Evolutionary conservation across 2,888 invertebrate species (phyloP).

Genomic region (Xanthorhoe designata): DNA sequence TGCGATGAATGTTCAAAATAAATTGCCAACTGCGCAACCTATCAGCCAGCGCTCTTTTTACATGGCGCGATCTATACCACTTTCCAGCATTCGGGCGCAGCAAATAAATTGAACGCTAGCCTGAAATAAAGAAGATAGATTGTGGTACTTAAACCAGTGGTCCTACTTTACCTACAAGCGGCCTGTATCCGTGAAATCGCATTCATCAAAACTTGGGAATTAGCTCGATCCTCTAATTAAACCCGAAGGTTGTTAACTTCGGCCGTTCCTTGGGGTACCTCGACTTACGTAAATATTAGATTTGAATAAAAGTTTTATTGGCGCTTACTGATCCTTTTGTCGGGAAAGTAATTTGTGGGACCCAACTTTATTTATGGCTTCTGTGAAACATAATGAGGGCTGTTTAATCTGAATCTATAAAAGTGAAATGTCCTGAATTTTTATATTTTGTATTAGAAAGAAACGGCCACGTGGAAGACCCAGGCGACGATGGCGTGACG

Average conservation of each 20-base stretch:
- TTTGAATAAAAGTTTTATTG: conserved; percentile 76
- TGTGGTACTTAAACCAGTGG: conserved; percentile 15
- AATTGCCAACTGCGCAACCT: too few relatives aligned
- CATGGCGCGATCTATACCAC: too few relatives aligned
- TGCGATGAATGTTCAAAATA: too few relatives aligned
- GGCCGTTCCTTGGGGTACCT: conserved; percentile 56
- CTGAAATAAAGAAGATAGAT: neutral
- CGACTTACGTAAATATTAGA: conserved; percentile 76
- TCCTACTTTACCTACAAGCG: conserved; percentile 30
- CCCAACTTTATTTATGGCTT: conserved; percentile 39
- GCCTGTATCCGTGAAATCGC: conserved; percentile 77
- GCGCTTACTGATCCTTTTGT: conserved; percentile 52
- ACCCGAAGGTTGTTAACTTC: conserved; percentile 76
- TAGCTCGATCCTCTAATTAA: conserved; percentile 80
- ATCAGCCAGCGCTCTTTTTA: too few relatives aligned
- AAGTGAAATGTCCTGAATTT: neutral
- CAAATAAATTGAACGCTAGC: too few relatives aligned
- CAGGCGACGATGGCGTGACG: too few relatives aligned
- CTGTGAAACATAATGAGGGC: conserved; percentile 20
- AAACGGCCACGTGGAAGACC: too few relatives aligned
- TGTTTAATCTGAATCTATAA: conserved; percentile 10
- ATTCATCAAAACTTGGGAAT: conserved; percentile 84
- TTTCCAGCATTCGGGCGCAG: too few relatives aligned
- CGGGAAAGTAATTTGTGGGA: conserved; percentile 36
- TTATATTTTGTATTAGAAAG: too few relatives aligned